Evolutionary conservation across 2,113 vertebrate genomes (phyloP).

Genomic region (Lagopus muta): DNA sequence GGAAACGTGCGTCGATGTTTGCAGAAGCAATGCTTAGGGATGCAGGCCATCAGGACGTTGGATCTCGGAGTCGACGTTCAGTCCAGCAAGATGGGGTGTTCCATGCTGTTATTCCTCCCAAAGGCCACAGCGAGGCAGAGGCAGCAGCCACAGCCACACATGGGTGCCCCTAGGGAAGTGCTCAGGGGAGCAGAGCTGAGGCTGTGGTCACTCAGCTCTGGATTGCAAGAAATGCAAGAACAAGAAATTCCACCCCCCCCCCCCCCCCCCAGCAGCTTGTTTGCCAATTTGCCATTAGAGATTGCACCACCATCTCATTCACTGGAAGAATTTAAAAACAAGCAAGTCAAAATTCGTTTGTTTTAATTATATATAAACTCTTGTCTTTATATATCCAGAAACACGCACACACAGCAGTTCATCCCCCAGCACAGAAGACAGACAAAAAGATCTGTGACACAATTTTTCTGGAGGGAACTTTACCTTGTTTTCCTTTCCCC

Average conservation of each 20-base stretch:
- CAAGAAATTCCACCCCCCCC: neutral
- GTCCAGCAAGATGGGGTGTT: neutral
- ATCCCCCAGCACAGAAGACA: slow-evolving; percentile 61
- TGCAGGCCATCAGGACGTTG: neutral
- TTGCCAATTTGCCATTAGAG: neutral
- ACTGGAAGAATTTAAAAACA: slow-evolving; percentile 64
- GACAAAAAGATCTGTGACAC: slow-evolving; percentile 67
- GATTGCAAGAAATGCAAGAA: too few relatives aligned
- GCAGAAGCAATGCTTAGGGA: neutral
- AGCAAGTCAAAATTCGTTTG: slow-evolving; percentile 44
- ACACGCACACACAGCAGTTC: slow-evolving; percentile 44
- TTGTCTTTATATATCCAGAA: neutral
- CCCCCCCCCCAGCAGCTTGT: neutral
- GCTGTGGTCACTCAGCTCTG: neutral
- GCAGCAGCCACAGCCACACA: neutral
- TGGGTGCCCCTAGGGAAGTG: neutral
- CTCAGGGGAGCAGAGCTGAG: neutral
- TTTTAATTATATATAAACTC: neutral
- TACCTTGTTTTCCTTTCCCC: slow-evolving; percentile 51
- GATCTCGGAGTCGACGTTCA: neutral
- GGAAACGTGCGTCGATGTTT: neutral
- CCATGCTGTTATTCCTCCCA: neutral
- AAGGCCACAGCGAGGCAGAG: neutral
- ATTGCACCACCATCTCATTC: neutral
- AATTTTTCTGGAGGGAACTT: slow-evolving; percentile 72